These are phyloP conservation scores for Polyploca ridens DNA, from an alignment of 2,888 invertebrate species.

Conservation along the genomic window DNA sequence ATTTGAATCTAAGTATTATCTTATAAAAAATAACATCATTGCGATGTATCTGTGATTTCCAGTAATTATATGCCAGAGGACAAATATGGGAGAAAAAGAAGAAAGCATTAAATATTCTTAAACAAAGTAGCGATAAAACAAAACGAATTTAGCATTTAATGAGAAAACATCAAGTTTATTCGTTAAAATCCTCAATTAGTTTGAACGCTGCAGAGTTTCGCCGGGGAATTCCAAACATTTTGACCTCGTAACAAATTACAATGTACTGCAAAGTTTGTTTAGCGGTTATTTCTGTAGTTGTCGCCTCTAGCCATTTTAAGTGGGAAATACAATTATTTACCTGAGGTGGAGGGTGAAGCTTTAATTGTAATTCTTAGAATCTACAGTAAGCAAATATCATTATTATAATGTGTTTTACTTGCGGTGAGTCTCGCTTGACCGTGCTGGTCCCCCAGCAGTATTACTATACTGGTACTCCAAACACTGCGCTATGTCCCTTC, in stretches of 20 bases:
- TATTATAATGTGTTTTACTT: no score
- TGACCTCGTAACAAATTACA: conserved; percentile 23
- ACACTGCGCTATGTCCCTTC: no score
- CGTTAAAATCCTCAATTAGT: conserved; percentile 22
- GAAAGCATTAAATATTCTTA: neutral
- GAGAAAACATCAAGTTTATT: conserved; percentile 5
- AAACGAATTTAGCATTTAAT: neutral
- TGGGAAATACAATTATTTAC: neutral
- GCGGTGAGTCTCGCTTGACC: no score
- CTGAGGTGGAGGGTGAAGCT: neutral
- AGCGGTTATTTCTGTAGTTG: conserved; percentile 24
- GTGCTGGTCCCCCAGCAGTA: no score
- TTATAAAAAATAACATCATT: neutral
- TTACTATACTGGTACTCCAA: no score
- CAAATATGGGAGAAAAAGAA: neutral
- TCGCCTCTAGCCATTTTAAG: neutral
- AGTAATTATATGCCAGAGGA: neutral
- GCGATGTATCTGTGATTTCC: neutral
- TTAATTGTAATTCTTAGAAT: neutral
- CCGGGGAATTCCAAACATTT: conserved; percentile 14
- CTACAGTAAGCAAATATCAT: neutral
- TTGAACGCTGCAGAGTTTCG: conserved; percentile 11
- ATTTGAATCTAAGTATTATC: no score
- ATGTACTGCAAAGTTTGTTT: conserved; percentile 20
- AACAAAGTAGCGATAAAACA: conserved; percentile 1